Base-by-base conservation (phyloP, 2,888 invertebrate genomes). In the Epistrophella euchroma region DNA sequence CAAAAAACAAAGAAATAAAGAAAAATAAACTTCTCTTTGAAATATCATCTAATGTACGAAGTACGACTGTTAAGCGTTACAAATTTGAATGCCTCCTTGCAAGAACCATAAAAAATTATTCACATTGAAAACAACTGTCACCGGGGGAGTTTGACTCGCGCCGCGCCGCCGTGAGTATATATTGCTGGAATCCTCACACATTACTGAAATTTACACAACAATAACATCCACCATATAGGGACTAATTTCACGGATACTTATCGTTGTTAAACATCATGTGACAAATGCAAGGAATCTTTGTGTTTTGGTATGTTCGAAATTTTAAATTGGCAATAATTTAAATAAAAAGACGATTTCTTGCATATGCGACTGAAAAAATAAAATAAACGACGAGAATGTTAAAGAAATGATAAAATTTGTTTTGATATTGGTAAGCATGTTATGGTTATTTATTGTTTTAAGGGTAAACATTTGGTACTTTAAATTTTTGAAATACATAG, bases 61-160 rank as follows among this genome's bases (percentile, higher is more conserved):
- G 45, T 10, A 47, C 50, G 0, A 37, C 28, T 52, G 60, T 45
- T 56, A 89, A 89, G 91, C 90, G 90, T 90, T 89, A 88, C 90
- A 91, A 91, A 91, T 90, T 90, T 90, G 90, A 91, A 92, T 91
- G 90, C 89, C 90, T 91, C 92, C 91, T 91, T 91, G 89, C 91
- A 90, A 90, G 90, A 82, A 86, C 86, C 86, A 86, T 86, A 86
- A 73, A 86, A 86, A 86, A 86, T 86, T 77, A 77, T 71, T 74
- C 81, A 86, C 86, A 86, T 86, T 82, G 81, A 82, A 86, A 86
- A 77, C 86, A 86, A 82, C 73, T 82, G 86, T 86, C 86, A 55
- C 82, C 82, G 70, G 70, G 82, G 82, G 82, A 77, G 80, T 80
- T 62, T 13, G 9, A 35, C 55, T 22, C 35, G 77, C 55, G 74